These are phyloP conservation scores for Dallia pectoralis DNA, from an alignment of 2,797 vertebrate species.

Conservation along the genomic window DNA sequence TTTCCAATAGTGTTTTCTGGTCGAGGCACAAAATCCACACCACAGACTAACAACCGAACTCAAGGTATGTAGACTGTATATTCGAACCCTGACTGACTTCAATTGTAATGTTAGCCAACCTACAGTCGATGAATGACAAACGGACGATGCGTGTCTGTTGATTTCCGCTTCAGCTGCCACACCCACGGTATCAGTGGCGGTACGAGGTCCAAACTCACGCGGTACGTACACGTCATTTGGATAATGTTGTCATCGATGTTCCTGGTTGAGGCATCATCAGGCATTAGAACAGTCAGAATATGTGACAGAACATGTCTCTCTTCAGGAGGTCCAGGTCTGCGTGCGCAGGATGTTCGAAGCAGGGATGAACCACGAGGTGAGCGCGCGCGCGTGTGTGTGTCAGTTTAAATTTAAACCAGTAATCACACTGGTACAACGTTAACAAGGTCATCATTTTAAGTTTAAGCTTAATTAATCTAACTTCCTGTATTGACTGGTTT, in stretches of 20 bases:
- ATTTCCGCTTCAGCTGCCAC: slow-evolving; percentile 44
- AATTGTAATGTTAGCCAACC: no score
- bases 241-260: not conserved
- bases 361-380: slow-evolving; percentile 54
- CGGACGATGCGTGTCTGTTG: not conserved
- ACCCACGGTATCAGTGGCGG: slow-evolving; percentile 47
- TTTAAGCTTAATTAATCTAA: no score
- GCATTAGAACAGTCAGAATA: not conserved
- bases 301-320: not conserved
- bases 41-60: slow-evolving; percentile 45
- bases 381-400: not conserved
- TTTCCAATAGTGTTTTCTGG: slow-evolving; percentile 71
- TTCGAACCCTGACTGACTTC: no score
- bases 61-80: slow-evolving; percentile 45
- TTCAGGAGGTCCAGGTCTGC: slow-evolving; percentile 45
- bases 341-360: slow-evolving; percentile 61
- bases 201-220: slow-evolving; percentile 54
- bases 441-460: no score
- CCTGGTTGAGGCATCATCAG: no score
- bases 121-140: slow-evolving; percentile 2
- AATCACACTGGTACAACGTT: not conserved
- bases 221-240: slow-evolving; percentile 30
- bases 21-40: slow-evolving; percentile 50
- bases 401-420: no score
- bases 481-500: no score